Evolutionary conservation across 2,888 invertebrate genomes (phyloP), one percentile per base, ranked within the genome.

Genomic region (Punctoribates punctum): DNA sequence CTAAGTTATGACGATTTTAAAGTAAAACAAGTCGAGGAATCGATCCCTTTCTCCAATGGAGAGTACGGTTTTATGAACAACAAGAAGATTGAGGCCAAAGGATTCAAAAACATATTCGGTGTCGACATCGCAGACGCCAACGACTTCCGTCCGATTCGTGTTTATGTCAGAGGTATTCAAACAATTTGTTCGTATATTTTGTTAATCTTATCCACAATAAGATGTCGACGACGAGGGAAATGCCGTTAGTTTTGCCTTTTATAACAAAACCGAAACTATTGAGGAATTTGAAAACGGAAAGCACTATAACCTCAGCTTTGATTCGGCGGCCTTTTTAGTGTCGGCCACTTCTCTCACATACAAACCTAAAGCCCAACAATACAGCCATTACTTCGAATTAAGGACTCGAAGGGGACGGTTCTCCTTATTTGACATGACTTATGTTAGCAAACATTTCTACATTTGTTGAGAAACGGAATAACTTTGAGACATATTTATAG

Each of bases 211-310:
- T 23, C 1, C 23, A 34, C 27, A 15, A 6, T 34, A 8, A 65
- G 65, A 65, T 23, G 1, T 65, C 1, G 23, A 29, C 6, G 34
- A 65, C n/a, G 27, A 34, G 6, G 38, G 34, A 17, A 29, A 65
- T 17, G 65, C 20, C 15, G 34, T 34, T 2, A 65, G 65, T 65
- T 65, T 65, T 38, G 29, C 65, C 1, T 65, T 65, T 34, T 15
- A 15, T 34, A 65, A 65, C 34, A 8, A 29, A 4, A 65, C 17
- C 0, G 15, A 34, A n/a, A 17, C 29, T 1, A 17, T 6, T 0
- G 65, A 65, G 13, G 65, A 65, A 34, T 65, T 65, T 34, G 34
- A 65, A 38, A 65, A 65, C 34, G 65, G 65, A 4, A 65, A 65
- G 20, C 65, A 38, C 4, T 65, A 65, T 34, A 11, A 5, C 20